phyloP scores from a whole-genome alignment of 2,113 vertebrate genomes.

The Dicaeum eximium region DNA sequence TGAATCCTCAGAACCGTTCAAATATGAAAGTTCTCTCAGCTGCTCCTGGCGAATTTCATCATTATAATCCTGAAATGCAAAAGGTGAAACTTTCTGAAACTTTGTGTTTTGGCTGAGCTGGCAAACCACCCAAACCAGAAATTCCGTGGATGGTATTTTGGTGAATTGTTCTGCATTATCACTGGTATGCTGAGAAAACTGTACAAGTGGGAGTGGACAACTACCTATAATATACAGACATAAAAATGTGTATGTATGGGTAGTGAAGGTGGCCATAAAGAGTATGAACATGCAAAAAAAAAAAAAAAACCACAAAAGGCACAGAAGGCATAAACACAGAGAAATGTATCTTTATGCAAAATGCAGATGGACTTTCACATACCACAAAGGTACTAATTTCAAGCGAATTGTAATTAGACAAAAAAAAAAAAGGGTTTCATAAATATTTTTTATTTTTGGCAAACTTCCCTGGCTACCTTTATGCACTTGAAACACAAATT shows the following conservation, averaged over 20 bases:
- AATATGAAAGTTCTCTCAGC: conserved; percentile 90
- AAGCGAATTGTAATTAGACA: background rate
- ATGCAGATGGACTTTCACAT: background rate
- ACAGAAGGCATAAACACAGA: background rate
- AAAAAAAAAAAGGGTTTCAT: background rate
- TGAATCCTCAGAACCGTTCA: conserved; percentile 94
- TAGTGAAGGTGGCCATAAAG: background rate
- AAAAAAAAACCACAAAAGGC: background rate
- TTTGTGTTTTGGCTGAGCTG: background rate
- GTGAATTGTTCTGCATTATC: background rate
- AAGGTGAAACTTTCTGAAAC: background rate
- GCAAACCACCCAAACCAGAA: background rate
- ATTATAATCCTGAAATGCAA: conserved; percentile 89
- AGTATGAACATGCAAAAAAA: background rate
- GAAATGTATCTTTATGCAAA: background rate
- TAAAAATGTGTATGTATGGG: background rate
- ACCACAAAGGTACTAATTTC: background rate
- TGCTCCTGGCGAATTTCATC: conserved; percentile 99
- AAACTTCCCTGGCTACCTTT: background rate
- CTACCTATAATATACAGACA: background rate
- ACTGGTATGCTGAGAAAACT: background rate
- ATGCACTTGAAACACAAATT: background rate
- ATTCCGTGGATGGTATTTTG: background rate
- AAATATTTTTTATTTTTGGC: background rate
- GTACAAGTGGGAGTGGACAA: background rate